A percentile compares a stretch with the other conserved stretches of the same genome.
phyloP scores from a whole-genome alignment of 1,140 invertebrate species.

The Cherax destructor region DNA sequence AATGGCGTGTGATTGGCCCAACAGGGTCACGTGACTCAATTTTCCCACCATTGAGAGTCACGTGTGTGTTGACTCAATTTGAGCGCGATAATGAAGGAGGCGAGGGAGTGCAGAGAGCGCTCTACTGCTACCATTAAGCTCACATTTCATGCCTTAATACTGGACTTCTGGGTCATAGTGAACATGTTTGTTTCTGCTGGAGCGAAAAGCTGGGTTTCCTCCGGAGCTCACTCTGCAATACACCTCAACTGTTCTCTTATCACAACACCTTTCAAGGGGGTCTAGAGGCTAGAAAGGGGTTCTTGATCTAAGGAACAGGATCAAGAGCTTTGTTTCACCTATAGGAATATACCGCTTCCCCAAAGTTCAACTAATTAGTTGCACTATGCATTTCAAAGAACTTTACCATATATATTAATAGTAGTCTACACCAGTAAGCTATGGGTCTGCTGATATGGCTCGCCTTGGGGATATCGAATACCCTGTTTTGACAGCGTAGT shows the following conservation, averaged over 20 bases:
- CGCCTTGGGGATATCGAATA: too few relatives aligned
- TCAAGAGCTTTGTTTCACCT: neutral
- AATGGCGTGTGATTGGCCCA: slow-evolving; percentile 65
- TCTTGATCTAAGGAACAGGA: neutral
- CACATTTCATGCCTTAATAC: neutral
- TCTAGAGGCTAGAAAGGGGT: neutral
- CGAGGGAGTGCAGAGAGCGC: slow-evolving; percentile 5
- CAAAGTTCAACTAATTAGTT: too few relatives aligned
- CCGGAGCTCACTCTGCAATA: neutral
- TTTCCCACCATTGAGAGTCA: slow-evolving; percentile 60
- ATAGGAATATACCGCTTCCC: too few relatives aligned
- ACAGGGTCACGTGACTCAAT: slow-evolving; percentile 58
- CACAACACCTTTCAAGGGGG: neutral
- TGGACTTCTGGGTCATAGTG: neutral
- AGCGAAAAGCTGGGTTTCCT: neutral
- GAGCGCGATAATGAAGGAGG: slow-evolving; percentile 50
- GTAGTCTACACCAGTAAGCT: too few relatives aligned
- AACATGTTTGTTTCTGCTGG: neutral
- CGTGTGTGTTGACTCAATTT: slow-evolving; percentile 61
- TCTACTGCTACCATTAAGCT: neutral
- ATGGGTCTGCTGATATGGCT: too few relatives aligned
- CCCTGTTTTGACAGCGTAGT: too few relatives aligned
- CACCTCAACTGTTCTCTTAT: neutral
- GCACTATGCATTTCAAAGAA: too few relatives aligned
- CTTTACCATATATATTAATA: too few relatives aligned